These are phyloP conservation scores for Amblyjoppa proteus DNA, from an alignment of 2,888 invertebrate genomes.

Conservation along the genomic window DNA sequence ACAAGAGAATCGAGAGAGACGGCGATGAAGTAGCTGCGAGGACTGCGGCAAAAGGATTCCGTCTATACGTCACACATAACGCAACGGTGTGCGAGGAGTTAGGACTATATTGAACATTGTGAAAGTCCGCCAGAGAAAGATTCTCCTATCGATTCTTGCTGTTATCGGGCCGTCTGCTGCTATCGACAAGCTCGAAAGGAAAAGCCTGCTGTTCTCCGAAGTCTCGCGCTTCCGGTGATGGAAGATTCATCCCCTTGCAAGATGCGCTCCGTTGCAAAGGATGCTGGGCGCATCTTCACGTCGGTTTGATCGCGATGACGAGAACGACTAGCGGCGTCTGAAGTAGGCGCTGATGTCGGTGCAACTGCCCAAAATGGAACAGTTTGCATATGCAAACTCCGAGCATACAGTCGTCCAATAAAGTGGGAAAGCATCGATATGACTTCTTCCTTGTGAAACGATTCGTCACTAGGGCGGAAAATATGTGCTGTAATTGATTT, in stretches of 20 bases:
- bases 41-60: slow-evolving; percentile 52
- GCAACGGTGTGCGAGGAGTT: slow-evolving; percentile 25
- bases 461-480: no score
- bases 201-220: slow-evolving; percentile 49
- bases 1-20: slow-evolving; percentile 42
- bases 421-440: no score
- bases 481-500: no score
- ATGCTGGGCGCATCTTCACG: slow-evolving; percentile 20
- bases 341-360: neutral
- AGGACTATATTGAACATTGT: slow-evolving; percentile 51
- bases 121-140: slow-evolving; percentile 51
- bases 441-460: no score
- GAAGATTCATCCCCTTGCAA: slow-evolving; percentile 34
- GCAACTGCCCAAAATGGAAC: neutral
- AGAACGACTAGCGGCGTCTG: neutral
- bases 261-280: slow-evolving; percentile 44
- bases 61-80: slow-evolving; percentile 11
- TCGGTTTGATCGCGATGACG: neutral
- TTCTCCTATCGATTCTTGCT: slow-evolving; percentile 73
- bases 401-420: no score
- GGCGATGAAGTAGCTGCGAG: slow-evolving; percentile 9
- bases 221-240: slow-evolving; percentile 52
- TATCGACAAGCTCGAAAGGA: slow-evolving; percentile 68
- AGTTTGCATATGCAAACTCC: neutral
- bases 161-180: slow-evolving; percentile 68